Evolutionary conservation across 2,797 vertebrate genomes (phyloP).

Genomic region (Falco peregrinus): DNA sequence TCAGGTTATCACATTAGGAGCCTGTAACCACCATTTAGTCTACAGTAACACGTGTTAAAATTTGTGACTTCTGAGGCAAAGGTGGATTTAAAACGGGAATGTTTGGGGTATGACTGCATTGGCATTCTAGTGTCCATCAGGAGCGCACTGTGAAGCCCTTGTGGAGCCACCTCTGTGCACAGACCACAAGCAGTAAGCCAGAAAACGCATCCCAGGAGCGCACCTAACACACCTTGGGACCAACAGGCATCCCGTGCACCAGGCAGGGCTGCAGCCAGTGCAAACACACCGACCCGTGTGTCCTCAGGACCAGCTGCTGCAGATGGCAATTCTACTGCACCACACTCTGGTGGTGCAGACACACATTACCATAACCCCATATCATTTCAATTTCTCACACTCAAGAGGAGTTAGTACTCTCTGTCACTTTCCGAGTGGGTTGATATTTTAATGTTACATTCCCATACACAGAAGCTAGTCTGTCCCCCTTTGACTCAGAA

Average conservation of each 20-base stretch:
- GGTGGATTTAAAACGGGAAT: not conserved
- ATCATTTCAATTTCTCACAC: not conserved
- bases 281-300: fast-evolving
- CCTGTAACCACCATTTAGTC: not conserved
- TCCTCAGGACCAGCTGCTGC: not conserved
- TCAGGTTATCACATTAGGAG: not conserved
- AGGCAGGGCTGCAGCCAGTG: not conserved
- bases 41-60: not conserved
- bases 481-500: not conserved
- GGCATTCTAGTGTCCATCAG: not conserved
- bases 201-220: fast-evolving
- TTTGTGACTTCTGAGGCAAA: not conserved
- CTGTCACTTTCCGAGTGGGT: not conserved
- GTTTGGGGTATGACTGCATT: not conserved
- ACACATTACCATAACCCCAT: not conserved
- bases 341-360: not conserved
- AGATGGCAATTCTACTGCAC: not conserved
- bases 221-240: fast-evolving
- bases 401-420: not conserved
- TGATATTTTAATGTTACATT: not conserved
- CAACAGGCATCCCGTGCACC: fast-evolving
- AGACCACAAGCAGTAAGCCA: not conserved
- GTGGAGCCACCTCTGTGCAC: not conserved
- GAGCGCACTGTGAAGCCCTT: not conserved
- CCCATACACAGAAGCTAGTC: not conserved